Conservation (phyloP, 2,797 vertebrate species). For the Lutjanus campechanus region DNA sequence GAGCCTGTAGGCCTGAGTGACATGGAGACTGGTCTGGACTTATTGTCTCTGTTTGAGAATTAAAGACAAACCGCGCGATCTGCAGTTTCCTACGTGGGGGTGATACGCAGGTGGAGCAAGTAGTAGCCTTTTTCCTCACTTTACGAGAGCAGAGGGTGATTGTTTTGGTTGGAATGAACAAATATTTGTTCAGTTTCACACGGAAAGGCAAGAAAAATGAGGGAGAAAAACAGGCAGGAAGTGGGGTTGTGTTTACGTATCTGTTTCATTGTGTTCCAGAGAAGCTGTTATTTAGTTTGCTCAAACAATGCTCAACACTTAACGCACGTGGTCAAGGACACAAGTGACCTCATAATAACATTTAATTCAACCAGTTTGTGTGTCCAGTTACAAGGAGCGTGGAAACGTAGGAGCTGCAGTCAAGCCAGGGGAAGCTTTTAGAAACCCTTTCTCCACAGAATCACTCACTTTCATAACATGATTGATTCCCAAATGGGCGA, state of each 20-base stretch:
- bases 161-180: slow-evolving; percentile 72
- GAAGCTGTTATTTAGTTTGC: slow-evolving; percentile 54
- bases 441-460: slow-evolving; percentile 59
- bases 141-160: slow-evolving; percentile 52
- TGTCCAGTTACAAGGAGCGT: slow-evolving; percentile 6
- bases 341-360: slow-evolving; percentile 43
- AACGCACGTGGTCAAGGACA: slow-evolving; percentile 58
- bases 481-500: slow-evolving; percentile 78
- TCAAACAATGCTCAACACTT: slow-evolving; percentile 63
- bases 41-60: slow-evolving; percentile 70
- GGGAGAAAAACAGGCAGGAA: slow-evolving; percentile 74
- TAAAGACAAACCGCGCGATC: slow-evolving; percentile 56
- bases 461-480: slow-evolving; percentile 74
- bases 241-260: slow-evolving; percentile 62
- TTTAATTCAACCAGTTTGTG: slow-evolving; percentile 32
- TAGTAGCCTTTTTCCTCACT: slow-evolving; percentile 39
- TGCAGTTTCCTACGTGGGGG: slow-evolving; percentile 53
- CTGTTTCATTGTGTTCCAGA: slow-evolving; percentile 78
- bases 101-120: slow-evolving; percentile 49
- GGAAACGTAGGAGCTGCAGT: slow-evolving; percentile 39
- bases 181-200: slow-evolving; percentile 73
- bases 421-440: slow-evolving; percentile 39
- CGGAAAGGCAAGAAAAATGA: slow-evolving; percentile 66
- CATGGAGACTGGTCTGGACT: slow-evolving; percentile 74
- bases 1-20: slow-evolving; percentile 82